A percentile compares a stretch with the other conserved stretches of the same genome.
Evolutionary conservation across 2,888 invertebrate genomes (phyloP).

Genomic region (Leptura quadrifasciata): DNA sequence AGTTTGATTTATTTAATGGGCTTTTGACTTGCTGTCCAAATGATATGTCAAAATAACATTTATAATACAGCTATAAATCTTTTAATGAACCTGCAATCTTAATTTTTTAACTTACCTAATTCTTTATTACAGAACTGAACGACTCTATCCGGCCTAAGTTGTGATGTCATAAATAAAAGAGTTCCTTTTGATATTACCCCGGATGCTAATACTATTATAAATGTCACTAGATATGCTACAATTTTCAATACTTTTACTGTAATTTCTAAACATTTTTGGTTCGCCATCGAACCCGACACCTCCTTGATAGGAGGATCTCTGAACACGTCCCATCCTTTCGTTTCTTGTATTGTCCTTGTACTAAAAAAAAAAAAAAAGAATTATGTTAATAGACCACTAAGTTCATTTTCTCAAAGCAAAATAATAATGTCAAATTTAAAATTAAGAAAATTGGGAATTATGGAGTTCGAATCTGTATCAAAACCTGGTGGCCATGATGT

Average conservation of each 20-base stretch:
- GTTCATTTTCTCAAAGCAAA: neutral
- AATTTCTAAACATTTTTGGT: conserved; percentile 89
- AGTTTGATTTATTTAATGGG: too few species aligned
- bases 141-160: conserved; percentile 85
- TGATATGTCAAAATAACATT: too few species aligned
- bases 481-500: too few species aligned
- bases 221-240: conserved; percentile 89
- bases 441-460: too few species aligned
- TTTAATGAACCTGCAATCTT: too few species aligned
- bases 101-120: conserved; percentile 84
- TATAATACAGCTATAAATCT: neutral
- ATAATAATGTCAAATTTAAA: too few species aligned
- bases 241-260: conserved; percentile 90
- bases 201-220: conserved; percentile 87
- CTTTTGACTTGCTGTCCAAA: too few species aligned
- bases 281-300: conserved; percentile 92
- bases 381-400: too few species aligned
- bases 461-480: too few species aligned
- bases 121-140: conserved; percentile 90
- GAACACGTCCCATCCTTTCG: conserved; percentile 98
- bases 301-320: conserved; percentile 92
- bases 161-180: conserved; percentile 94
- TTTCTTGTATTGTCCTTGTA: conserved; percentile 88
- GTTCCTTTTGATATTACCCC: conserved; percentile 93
- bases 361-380: conserved; percentile 74